Base-by-base conservation (phyloP, 1,140 invertebrate genomes). In the Ips typographus region DNA sequence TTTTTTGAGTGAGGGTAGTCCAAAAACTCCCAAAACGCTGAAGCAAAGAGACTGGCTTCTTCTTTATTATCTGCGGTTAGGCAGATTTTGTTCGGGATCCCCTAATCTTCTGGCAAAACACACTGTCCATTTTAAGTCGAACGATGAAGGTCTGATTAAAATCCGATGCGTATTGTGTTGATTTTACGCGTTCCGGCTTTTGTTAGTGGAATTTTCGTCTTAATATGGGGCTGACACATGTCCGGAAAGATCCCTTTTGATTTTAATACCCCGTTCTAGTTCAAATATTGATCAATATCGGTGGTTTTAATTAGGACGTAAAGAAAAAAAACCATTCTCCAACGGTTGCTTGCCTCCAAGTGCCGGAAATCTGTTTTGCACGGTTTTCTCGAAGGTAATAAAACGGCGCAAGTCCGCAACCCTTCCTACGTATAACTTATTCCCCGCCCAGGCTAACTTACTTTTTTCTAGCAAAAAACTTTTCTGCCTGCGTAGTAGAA, bases 391-490 rank as follows among this genome's bases (percentile, higher is more conserved):
- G 44, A 49, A 49, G 47, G 57, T 52, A 73, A 65, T 73, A 70
- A 66, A 65, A 73, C 59, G 58, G 74, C 76, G 77, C 77, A 74
- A 61, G 71, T 62, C 71, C 65, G 37, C 62, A 75, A 76, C 75
- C 76, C 76, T 77, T 77, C 77, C 75, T 53, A 64, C 64, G 51
- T 53, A 65, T 65, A 70, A 63, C 52, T 64, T 70, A 66, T 62
- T 77, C 77, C 72, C 75, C 77, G 77, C 77, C 77, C 74, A 65
- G 71, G 64, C 75, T 76, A 75, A 77, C 71, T 73, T 74, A 66
- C 68, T 72, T 64, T 69, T 68, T 69, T 63, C 57, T 36, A 58
- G 41, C 59, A 69, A 62, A 62, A 67, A 69, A 56, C 60, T 69
- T 69, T 69, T 69, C 65, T 53, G 52, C 59, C 67, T 62, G 59